These are phyloP conservation scores for Pelosia muscerda DNA, from an alignment of 2,888 invertebrate genomes.

Conservation along the genomic window DNA sequence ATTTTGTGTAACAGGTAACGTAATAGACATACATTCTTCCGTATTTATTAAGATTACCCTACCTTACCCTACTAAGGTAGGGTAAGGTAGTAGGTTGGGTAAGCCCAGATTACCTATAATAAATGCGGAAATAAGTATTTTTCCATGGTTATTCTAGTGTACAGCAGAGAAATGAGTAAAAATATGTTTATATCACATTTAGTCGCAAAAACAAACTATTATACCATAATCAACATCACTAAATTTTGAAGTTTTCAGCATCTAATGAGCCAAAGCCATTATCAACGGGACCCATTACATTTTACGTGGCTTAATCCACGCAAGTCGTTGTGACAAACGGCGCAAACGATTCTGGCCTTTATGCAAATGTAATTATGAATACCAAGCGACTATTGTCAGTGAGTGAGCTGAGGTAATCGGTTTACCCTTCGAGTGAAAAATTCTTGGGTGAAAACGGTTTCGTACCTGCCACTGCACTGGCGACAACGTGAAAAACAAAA, in stretches of 20 bases:
- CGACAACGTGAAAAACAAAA: conserved; percentile 5
- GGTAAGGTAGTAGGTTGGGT: no score
- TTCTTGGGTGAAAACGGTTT: conserved; percentile 50
- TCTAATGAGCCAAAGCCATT: conserved; percentile 73
- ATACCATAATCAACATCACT: conserved; percentile 44
- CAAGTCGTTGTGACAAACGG: conserved; percentile 54
- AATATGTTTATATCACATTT: background rate
- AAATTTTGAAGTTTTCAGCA: conserved; percentile 46
- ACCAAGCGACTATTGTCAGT: conserved; percentile 62
- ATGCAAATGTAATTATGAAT: conserved; percentile 67
- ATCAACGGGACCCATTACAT: conserved; percentile 77
- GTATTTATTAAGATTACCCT: no score
- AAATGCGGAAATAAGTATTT: no score
- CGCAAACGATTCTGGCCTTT: conserved; percentile 70
- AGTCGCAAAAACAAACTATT: conserved; percentile 14
- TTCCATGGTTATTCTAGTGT: no score
- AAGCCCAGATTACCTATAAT: no score
- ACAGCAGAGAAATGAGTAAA: no score
- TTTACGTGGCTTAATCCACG: conserved; percentile 71
- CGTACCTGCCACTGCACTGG: conserved; percentile 24
- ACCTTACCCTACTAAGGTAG: no score
- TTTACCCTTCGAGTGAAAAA: conserved; percentile 68
- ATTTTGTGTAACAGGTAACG: no score
- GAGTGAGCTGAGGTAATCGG: conserved; percentile 68
- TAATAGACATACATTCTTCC: no score